phyloP scores from a whole-genome alignment of 1,140 invertebrate genomes.

The Drosophila nikananu region DNA sequence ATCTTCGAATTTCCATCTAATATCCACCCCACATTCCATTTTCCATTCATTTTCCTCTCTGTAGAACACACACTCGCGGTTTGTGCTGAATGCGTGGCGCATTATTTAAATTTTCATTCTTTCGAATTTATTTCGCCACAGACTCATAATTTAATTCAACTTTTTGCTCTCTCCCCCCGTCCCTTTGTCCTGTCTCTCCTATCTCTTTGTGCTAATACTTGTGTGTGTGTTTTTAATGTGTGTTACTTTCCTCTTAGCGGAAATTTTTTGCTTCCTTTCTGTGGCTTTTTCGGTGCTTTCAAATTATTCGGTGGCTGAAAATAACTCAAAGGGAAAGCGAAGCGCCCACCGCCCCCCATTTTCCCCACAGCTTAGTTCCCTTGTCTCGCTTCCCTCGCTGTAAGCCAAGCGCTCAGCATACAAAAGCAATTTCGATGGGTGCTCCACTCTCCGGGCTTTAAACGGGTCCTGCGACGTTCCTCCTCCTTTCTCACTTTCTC shows the following conservation, averaged over 20 bases:
- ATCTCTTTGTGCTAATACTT: constrained; percentile 11
- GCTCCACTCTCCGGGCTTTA: constrained; percentile 19
- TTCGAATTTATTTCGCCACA: constrained; percentile 61
- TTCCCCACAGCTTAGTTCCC: constrained; percentile 29
- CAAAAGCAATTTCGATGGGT: constrained; percentile 67
- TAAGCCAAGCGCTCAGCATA: constrained; percentile 58
- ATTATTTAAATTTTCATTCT: constrained; percentile 70
- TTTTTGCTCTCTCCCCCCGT: no score
- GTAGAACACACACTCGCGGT: constrained; percentile 17
- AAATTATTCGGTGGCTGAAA: constrained; percentile 51
- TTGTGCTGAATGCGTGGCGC: constrained; percentile 41
- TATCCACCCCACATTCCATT: background rate
- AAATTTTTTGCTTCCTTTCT: constrained; percentile 51
- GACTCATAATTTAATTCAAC: constrained; percentile 60
- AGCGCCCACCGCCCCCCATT: background rate
- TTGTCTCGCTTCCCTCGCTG: constrained; percentile 40
- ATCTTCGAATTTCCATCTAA: background rate
- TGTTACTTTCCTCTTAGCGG: constrained; percentile 49
- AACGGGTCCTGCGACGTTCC: constrained; percentile 5
- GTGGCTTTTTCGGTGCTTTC: constrained; percentile 30
- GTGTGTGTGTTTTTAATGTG: constrained; percentile 29
- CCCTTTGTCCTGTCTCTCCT: background rate
- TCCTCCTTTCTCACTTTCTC: constrained; percentile 1
- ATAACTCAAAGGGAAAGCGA: constrained; percentile 15
- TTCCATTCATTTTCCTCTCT: background rate